Base-by-base conservation (phyloP, 92 coral and sea anemone species). In the Bergia sp. region DNA sequence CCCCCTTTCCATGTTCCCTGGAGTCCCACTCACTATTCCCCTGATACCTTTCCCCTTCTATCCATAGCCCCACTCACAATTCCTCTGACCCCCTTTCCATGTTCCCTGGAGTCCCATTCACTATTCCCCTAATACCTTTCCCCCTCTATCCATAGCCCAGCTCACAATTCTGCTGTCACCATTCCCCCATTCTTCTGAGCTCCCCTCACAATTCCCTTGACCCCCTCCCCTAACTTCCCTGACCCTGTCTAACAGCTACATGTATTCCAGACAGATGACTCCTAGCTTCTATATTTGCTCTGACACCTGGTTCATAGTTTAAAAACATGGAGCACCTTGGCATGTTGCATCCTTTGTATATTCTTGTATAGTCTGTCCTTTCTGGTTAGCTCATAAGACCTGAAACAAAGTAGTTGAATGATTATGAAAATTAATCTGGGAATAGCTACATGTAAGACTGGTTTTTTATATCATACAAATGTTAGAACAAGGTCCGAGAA, bases 361-460 rank as follows among this genome's bases (percentile, higher is more conserved):
- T 97, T 97, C 90, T 95, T 94, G 89, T 94, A 97, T 29, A 97
- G 82, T 80, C 96, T 93, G 90, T 97, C 99, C 87, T 97, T 97
- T 76, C 99, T 90, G 11, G 99, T 97, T 37, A 97, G 93, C 81
- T 97, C 99, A 92, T 97, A 97, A 1, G 99, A 97, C 90, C 98
- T 96, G 92, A 55, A 88, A 61, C 50, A 21, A 69, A 67, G 4
- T 13, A 73, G 44, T 50, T 12, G 16, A 53, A 11, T 53, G 58
- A 11, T 11, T 2, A 53, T 53, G 58, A 53, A 0, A 53, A 53
- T 11, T 10, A 53, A 53, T 53, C 58, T 53, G 58, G 58, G 58
- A 2, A 12, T 11, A 53, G 50, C 50, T 45, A 45, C 50, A 45
- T 45, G 0, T 10, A 45, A 45, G 9, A 45, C 9, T 40, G 37